Percentiles rank a stretch among this genome's conserved stretches.
Conservation (phyloP, 2,888 invertebrate species). For the Amblyjoppa fuscipennis region DNA sequence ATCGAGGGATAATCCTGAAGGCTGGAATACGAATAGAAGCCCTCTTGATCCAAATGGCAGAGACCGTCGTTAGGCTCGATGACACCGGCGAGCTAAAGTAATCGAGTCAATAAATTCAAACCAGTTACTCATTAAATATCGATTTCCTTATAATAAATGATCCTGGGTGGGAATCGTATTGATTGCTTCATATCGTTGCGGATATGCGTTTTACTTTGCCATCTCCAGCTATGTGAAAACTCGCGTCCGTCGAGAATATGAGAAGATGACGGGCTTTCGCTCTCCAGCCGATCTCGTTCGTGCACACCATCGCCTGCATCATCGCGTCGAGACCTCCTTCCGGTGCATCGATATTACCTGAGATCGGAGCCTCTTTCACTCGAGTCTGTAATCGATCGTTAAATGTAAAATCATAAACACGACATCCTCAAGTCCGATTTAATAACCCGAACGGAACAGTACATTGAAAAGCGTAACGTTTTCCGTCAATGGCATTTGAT, state of each 20-base stretch:
- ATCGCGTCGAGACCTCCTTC: constrained; percentile 96
- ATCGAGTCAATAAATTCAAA: constrained; percentile 8
- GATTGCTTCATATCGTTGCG: not conserved
- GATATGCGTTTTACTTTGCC: constrained; percentile 85
- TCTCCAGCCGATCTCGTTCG: constrained; percentile 92
- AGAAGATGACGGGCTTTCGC: constrained; percentile 91
- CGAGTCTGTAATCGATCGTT: constrained; percentile 68
- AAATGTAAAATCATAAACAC: constrained; percentile 8
- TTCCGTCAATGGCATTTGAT: constrained; percentile 89
- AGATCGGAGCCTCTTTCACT: constrained; percentile 85
- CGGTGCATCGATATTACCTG: constrained; percentile 89
- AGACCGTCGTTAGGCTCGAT: constrained; percentile 90
- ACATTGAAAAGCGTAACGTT: constrained; percentile 87
- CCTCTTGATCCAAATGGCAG: constrained; percentile 88
- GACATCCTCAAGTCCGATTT: not conserved
- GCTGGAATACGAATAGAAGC: constrained; percentile 87
- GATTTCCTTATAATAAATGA: not conserved
- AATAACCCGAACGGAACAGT: constrained; percentile 50
- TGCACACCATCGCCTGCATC: constrained; percentile 93
- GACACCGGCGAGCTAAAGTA: constrained; percentile 87
- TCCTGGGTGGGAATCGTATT: not conserved
- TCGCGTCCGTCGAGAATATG: constrained; percentile 92
- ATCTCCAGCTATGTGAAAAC: constrained; percentile 88
- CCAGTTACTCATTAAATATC: constrained; percentile 7
- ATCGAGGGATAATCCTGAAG: constrained; percentile 93